Evolutionary conservation across 2,113 vertebrate species (phyloP).

Genomic region (Lipophrys pholis): DNA sequence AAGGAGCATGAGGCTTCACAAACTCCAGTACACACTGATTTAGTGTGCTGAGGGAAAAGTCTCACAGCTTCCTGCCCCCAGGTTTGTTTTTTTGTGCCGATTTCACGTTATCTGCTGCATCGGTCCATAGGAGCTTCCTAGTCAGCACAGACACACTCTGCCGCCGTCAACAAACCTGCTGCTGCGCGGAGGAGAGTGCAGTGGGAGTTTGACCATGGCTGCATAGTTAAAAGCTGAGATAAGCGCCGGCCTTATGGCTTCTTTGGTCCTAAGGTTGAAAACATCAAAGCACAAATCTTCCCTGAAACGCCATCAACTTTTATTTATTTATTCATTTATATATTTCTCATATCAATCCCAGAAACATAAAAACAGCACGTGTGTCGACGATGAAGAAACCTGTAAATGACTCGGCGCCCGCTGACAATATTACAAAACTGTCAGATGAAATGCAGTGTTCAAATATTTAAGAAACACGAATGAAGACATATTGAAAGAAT

Average conservation of each 20-base stretch:
- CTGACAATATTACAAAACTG: too few relatives aligned
- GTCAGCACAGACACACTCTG: slow-evolving; percentile 18
- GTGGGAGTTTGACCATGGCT: slow-evolving; percentile 34
- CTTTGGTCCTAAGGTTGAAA: slow-evolving; percentile 57
- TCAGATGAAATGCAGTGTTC: too few relatives aligned
- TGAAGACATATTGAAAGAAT: too few relatives aligned
- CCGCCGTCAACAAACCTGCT: slow-evolving; percentile 3
- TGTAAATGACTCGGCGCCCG: too few relatives aligned
- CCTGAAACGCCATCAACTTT: slow-evolving; percentile 21
- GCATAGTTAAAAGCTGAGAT: slow-evolving; percentile 53
- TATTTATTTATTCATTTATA: background rate
- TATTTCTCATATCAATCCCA: too few relatives aligned
- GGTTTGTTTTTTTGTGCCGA: background rate
- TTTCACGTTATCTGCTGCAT: background rate
- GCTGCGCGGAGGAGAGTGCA: slow-evolving; percentile 22
- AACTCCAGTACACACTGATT: slow-evolving; percentile 19
- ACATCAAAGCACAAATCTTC: slow-evolving; percentile 44
- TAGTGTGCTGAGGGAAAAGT: too few relatives aligned
- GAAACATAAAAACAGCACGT: too few relatives aligned
- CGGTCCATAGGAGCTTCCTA: background rate
- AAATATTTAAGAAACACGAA: too few relatives aligned
- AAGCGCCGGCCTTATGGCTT: slow-evolving; percentile 45
- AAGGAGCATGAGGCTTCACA: slow-evolving; percentile 50
- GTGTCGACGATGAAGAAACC: too few relatives aligned
- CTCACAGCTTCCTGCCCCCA: too few relatives aligned